These are phyloP conservation scores for Callyntrura sp. DNA, from an alignment of 2,888 invertebrate genomes.

Conservation along the genomic window DNA sequence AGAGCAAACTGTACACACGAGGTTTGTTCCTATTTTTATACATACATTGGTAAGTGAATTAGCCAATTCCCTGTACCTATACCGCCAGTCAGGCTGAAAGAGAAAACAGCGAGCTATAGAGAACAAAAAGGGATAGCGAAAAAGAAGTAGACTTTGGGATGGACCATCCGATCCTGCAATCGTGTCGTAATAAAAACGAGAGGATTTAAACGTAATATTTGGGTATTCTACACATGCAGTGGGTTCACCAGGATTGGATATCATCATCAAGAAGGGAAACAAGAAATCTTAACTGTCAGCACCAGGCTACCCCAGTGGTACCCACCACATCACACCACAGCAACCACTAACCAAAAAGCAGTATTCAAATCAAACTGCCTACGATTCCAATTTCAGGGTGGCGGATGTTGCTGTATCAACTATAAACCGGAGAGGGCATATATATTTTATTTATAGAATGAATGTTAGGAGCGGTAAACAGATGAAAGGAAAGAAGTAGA, in stretches of 20 bases:
- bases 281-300: conserved; percentile 38
- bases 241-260: background rate
- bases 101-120: background rate
- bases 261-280: background rate
- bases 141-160: background rate
- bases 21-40: background rate
- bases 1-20: conserved; percentile 28
- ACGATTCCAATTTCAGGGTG: too few species aligned
- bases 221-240: background rate
- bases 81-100: background rate
- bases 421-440: too few species aligned
- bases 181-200: background rate
- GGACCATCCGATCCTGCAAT: background rate
- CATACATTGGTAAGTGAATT: conserved; percentile 37
- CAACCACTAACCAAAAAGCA: background rate
- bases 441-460: too few species aligned
- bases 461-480: background rate
- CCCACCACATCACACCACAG: background rate
- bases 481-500: background rate
- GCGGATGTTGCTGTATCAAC: too few species aligned
- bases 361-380: conserved; percentile 33
- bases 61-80: conserved; percentile 25
- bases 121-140: background rate
- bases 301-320: background rate
- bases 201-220: background rate